Percentiles rank a stretch among this genome's conserved stretches.
Evolutionary conservation across 2,113 vertebrate species (phyloP).

Genomic region (Muntiacus reevesi): DNA sequence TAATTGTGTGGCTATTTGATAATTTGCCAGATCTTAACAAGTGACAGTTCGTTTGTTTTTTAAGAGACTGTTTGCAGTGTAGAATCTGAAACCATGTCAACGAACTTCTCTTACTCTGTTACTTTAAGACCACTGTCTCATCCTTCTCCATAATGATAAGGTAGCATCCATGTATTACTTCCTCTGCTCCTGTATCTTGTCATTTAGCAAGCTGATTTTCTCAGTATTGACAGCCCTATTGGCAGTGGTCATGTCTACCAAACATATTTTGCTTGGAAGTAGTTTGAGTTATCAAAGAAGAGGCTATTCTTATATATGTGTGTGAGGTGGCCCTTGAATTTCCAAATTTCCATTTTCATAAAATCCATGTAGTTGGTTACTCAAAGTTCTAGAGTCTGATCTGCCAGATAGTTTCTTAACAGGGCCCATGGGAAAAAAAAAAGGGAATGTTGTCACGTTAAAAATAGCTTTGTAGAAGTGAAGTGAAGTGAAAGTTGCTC

Average conservation of each 20-base stretch:
- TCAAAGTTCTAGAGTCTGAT: background rate
- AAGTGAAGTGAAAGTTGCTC: background rate
- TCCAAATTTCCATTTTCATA: background rate
- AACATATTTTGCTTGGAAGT: background rate
- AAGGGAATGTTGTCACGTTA: background rate
- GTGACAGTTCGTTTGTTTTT: background rate
- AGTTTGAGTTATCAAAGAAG: background rate
- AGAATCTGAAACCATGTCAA: background rate
- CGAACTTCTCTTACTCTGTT: background rate
- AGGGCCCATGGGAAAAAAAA: background rate
- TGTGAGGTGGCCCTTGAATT: background rate
- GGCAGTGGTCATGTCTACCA: background rate
- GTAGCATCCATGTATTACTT: background rate
- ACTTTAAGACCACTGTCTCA: background rate
- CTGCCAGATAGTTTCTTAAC: background rate
- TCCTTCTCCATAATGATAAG: background rate
- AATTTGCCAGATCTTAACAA: background rate
- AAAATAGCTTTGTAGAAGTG: background rate
- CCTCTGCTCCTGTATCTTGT: background rate
- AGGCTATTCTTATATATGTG: background rate
- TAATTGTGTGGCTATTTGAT: background rate
- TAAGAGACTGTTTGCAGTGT: background rate
- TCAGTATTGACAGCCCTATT: background rate
- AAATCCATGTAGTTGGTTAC: background rate
- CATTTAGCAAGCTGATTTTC: background rate